Base-by-base conservation (phyloP, 2,113 vertebrate species). In the Boleophthalmus pectinirostris region DNA sequence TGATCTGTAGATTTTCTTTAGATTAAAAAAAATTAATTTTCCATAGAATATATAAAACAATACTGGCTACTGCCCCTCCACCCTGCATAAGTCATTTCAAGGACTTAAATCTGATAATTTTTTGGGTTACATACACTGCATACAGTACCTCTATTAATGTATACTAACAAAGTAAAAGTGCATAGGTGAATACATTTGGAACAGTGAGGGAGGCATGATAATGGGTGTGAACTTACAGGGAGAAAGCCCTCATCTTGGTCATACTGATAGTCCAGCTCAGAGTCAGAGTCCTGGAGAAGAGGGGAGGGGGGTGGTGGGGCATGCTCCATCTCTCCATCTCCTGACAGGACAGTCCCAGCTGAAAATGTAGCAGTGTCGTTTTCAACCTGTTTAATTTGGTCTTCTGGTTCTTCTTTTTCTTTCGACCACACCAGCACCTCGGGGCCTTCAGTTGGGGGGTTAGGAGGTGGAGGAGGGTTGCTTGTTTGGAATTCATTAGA, bases 201-300 rank as follows among this genome's bases (percentile, higher is more conserved):
- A 45, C 25, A 56, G 24, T 8, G 25, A 43, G 38, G 56, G 15
- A 71, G 53, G 38, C 47, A 54, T 16, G 66, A n/a, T 43, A 66
- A 64, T 79, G 57, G 15, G 67, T 80, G 64, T 80, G 63, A 83
- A 93, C 94, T 95, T 90, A 98, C 97, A 95, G 92, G 94, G 79
- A 97, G 94, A 86, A 94, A 94, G 82, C 92, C 92, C 63, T 95
- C 94, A 47, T 93, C 93, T 56, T 89, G 88, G 81, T 98, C 96
- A 71, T 95, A 95, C 83, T 97, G 96, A 91, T 96, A 98, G 91
- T 98, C 96, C 0, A 95, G 86, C 80, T 95, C 95, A 66, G 93
- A 93, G 83, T 94, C 95, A 11, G 93, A 87, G 69, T 95, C 94
- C 72, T 94, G 81, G 70, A 96, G 93, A 46, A 92, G 93, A 66